A percentile compares a stretch with the other conserved stretches of the same genome.
Evolutionary conservation across 2,888 invertebrate genomes (phyloP).

Genomic region (Amiota minor): DNA sequence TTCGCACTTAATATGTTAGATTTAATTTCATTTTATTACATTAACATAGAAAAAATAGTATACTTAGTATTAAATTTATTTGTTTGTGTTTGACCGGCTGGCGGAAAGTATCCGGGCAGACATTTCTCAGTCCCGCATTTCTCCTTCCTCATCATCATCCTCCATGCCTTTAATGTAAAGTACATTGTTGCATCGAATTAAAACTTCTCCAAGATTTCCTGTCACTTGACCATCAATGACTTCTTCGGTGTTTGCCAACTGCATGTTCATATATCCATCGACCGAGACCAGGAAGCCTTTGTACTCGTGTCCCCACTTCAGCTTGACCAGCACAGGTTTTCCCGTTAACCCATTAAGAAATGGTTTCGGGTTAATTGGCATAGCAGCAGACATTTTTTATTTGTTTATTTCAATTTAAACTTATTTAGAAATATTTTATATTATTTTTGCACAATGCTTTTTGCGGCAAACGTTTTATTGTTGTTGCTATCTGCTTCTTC

Average conservation of each 20-base stretch:
- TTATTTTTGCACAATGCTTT: conserved; percentile 20
- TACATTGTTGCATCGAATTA: conserved; percentile 97
- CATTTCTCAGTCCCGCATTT: conserved; percentile 80
- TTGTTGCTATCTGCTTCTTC: conserved; percentile 28
- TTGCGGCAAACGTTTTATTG: conserved; percentile 52
- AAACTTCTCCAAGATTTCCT: conserved; percentile 94
- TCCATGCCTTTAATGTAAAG: conserved; percentile 95
- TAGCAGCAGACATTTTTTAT: conserved; percentile 79
- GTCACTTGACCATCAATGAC: conserved; percentile 93
- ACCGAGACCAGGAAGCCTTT: conserved; percentile 98
- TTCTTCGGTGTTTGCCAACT: conserved; percentile 98
- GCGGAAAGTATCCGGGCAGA: neutral
- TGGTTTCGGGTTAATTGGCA: conserved; percentile 99
- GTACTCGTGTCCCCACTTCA: conserved; percentile 99
- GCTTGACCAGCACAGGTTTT: conserved; percentile 96
- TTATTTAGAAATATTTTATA: conserved; percentile 8
- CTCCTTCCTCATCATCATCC: conserved; percentile 97
- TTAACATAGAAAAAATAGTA: neutral
- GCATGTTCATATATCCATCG: conserved; percentile 99
- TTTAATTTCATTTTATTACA: conserved; percentile 20
- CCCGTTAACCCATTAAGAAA: conserved; percentile 98
- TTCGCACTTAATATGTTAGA: neutral
- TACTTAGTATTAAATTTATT: conserved; percentile 6
- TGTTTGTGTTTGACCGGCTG: conserved; percentile 12
- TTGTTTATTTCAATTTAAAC: conserved; percentile 38